phyloP scores from a whole-genome alignment of 2,888 invertebrate genomes.

The Anarsia innoxiella region DNA sequence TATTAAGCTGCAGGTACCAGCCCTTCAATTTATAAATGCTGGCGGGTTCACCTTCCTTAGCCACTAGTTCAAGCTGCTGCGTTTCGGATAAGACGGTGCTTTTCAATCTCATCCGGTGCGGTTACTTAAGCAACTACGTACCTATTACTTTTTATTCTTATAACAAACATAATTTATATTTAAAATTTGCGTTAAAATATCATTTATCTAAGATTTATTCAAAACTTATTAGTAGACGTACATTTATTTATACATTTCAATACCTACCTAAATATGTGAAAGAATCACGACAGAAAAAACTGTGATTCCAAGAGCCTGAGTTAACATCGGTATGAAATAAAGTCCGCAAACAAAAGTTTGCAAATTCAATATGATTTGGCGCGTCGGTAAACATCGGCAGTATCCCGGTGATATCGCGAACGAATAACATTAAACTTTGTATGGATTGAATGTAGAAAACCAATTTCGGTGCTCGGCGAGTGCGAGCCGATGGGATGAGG shows the following conservation, averaged over 20 bases:
- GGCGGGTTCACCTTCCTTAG: conserved; percentile 53
- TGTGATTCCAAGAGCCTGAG: conserved; percentile 67
- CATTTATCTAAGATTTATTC: conserved; percentile 41
- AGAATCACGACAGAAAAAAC: no score
- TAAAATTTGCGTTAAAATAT: no score
- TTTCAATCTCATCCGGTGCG: conserved; percentile 53
- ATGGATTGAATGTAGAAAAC: conserved; percentile 77
- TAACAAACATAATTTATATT: no score
- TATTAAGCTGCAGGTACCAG: conserved; percentile 75
- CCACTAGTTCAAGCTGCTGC: conserved; percentile 37
- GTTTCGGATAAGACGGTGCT: no score
- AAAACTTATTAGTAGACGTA: no score
- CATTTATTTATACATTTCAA: no score
- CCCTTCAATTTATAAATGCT: conserved; percentile 75
- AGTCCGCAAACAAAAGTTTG: conserved; percentile 75
- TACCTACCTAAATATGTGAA: no score
- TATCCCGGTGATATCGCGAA: conserved; percentile 75
- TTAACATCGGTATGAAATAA: conserved; percentile 73
- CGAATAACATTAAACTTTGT: conserved; percentile 77
- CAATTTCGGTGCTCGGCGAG: conserved; percentile 75
- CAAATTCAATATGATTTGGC: conserved; percentile 76
- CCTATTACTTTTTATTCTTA: no score
- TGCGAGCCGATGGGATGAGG: conserved; percentile 76
- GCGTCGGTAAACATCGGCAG: conserved; percentile 75
- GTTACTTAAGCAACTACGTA: no score